Base-by-base conservation (phyloP, 2,888 invertebrate species). In the Acronicta leporina region DNA sequence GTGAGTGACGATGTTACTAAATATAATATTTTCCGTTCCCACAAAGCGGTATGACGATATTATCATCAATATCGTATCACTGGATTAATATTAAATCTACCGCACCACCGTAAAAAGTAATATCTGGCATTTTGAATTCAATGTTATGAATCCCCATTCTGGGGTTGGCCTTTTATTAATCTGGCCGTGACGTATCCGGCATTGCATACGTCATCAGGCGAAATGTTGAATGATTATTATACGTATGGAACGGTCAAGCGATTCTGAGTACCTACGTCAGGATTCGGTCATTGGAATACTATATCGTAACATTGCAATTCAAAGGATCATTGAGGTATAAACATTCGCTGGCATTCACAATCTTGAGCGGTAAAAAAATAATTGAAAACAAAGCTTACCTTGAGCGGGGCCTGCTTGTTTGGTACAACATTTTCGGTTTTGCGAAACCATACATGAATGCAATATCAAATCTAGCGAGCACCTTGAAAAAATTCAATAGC, bases 121-220 rank as follows among this genome's bases (percentile, higher is more conserved):
- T 76, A 71, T 52, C 55, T 50, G 60, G 48, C 49, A 46, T 47
- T 56, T 25, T 55, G 42, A 67, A 67, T 68, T 69, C 79, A 79
- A 74, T 77, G 77, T 71, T 68, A 77, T n/a, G n/a, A n/a, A n/a
- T 62, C 54, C 63, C 58, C 72, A 79, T 77, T 68, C 64, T 72
- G 68, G 57, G 67, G 49, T 58, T 62, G 55, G 49, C 53, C 46
- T 63, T 61, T 53, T 57, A 63, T 73, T 68, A 56, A 56, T 52
- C 49, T 58, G 64, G 14, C 35, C 51, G 65, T 78, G 63, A 75
- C 73, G 76, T 78, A 60, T 54, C 42, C 47, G 40, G 45, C 20
- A 9, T 7, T 62, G 42, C 33, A 40, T 42, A 69, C 56, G 62
- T 69, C 66, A 74, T 60, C 48, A 44, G 48, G 20, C 15, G 59